Conservation (phyloP, 2,113 vertebrate species). For the Caloenas nicobarica region DNA sequence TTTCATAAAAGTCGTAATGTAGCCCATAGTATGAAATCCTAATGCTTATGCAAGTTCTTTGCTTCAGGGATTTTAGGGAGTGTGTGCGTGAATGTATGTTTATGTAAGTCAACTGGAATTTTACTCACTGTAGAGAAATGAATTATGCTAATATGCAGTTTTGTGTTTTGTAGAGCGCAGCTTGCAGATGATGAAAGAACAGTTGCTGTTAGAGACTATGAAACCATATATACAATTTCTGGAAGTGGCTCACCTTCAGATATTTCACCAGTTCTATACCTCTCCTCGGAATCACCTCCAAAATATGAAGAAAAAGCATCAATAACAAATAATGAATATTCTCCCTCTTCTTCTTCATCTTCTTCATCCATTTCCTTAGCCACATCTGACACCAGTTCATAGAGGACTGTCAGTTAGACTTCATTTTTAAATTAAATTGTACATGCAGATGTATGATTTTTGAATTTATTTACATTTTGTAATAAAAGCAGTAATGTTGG, state of each 20-base stretch:
- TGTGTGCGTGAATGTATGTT: background rate
- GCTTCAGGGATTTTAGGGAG: background rate
- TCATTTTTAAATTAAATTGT: slow-evolving; percentile 41
- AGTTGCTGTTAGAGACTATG: slow-evolving; percentile 27
- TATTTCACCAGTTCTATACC: background rate
- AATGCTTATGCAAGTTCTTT: background rate
- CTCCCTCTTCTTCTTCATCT: background rate
- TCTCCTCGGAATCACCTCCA: slow-evolving; percentile 68
- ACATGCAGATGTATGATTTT: background rate
- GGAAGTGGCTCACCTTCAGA: slow-evolving; percentile 44
- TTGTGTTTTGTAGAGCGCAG: slow-evolving; percentile 61
- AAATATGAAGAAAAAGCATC: slow-evolving; percentile 74
- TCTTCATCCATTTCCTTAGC: slow-evolving; percentile 1
- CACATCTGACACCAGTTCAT: slow-evolving; percentile 13
- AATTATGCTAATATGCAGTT: background rate
- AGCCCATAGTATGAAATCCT: background rate
- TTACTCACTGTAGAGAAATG: background rate
- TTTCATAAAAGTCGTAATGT: background rate
- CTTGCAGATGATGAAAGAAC: slow-evolving; percentile 4
- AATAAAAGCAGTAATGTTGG: slow-evolving; percentile 62
- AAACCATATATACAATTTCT: slow-evolving; percentile 69
- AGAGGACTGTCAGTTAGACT: background rate
- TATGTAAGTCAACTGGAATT: slow-evolving; percentile 3
- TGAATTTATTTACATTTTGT: slow-evolving; percentile 69
- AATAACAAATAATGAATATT: slow-evolving; percentile 18